Evolutionary conservation across 1,140 invertebrate genomes (phyloP).

Genomic region (Tetranychus cinnabarinus): DNA sequence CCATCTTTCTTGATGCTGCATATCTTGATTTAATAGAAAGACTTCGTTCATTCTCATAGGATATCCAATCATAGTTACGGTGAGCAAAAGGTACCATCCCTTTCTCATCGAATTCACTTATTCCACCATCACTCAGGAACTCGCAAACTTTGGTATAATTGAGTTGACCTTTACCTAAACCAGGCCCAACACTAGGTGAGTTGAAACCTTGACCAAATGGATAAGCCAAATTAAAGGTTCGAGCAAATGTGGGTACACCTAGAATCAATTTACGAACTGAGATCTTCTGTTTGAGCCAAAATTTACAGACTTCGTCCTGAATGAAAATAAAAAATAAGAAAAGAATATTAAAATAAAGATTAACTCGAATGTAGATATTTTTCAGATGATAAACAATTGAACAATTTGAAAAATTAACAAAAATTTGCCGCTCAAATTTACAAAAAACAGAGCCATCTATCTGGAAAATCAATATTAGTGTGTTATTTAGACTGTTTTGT

Average conservation of each 20-base stretch:
- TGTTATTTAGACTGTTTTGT: no score
- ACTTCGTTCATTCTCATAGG: slow-evolving; percentile 54
- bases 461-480: no score
- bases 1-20: slow-evolving; percentile 11
- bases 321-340: background rate
- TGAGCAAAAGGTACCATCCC: slow-evolving; percentile 53
- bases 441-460: no score
- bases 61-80: slow-evolving; percentile 53
- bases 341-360: background rate
- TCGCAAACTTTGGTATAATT: slow-evolving; percentile 12
- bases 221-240: slow-evolving; percentile 47
- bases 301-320: slow-evolving; percentile 43
- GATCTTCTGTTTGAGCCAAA: slow-evolving; percentile 54
- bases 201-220: slow-evolving; percentile 34
- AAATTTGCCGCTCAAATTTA: no score
- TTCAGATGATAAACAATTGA: no score
- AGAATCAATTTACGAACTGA: slow-evolving; percentile 56
- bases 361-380: background rate
- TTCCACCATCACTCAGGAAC: slow-evolving; percentile 11
- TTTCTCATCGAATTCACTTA: slow-evolving; percentile 32
- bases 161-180: slow-evolving; percentile 26
- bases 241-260: slow-evolving; percentile 71
- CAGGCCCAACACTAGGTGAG: slow-evolving; percentile 41
- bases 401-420: background rate
- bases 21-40: slow-evolving; percentile 37